Conservation (phyloP, 2,113 vertebrate genomes). For the Pedetes capensis region DNA sequence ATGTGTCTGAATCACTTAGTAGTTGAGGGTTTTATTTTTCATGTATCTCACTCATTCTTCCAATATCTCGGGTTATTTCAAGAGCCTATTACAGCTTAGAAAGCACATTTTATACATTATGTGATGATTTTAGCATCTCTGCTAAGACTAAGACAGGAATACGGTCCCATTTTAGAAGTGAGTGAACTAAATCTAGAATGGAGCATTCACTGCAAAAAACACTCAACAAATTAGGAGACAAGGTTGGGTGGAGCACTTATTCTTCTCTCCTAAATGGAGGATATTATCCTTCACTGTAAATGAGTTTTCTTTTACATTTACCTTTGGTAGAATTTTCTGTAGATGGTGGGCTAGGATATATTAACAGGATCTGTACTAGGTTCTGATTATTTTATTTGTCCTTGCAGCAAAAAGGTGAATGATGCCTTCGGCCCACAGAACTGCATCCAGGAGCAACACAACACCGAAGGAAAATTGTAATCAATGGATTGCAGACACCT, state of each 20-base stretch:
- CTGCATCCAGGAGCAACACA: not conserved
- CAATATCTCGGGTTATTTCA: conserved; percentile 1
- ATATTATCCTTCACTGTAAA: not conserved
- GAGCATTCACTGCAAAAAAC: not conserved
- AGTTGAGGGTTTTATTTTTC: conserved; percentile 9
- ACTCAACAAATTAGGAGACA: not conserved
- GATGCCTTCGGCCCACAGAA: not conserved
- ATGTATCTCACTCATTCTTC: not conserved
- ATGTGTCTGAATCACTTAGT: not conserved
- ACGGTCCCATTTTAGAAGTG: not conserved
- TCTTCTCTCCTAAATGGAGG: not conserved
- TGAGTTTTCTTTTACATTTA: not conserved
- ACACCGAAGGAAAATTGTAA: fast-evolving
- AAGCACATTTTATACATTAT: not conserved
- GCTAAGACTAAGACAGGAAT: not conserved
- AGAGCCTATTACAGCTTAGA: not conserved
- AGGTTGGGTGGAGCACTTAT: not conserved
- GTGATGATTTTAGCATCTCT: not conserved
- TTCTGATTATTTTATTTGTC: conserved; percentile 58
- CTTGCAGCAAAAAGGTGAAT: conserved; percentile 58
- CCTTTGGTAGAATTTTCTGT: not conserved
- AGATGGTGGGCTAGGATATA: not conserved
- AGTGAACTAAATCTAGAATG: conserved; percentile 1
- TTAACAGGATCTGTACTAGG: not conserved
- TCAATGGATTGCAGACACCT: not conserved